These are phyloP conservation scores for Chouioia cunea DNA, from an alignment of 2,888 invertebrate genomes.

Conservation along the genomic window DNA sequence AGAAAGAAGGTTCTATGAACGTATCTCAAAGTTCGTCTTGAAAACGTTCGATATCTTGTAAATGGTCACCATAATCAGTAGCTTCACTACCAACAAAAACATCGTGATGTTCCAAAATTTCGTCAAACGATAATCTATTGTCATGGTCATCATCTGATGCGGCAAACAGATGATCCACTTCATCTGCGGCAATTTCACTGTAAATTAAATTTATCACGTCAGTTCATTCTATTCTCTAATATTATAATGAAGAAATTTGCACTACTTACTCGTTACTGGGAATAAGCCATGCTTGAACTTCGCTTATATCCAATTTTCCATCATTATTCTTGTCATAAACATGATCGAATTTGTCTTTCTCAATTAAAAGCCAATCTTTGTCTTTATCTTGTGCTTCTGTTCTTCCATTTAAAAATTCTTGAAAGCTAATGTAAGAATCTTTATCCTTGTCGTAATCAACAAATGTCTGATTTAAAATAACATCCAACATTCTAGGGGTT, in stretches of 20 bases:
- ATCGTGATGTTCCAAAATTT: slow-evolving; percentile 87
- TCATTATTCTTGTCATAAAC: slow-evolving; percentile 89
- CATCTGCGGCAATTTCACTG: slow-evolving; percentile 89
- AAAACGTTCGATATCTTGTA: slow-evolving; percentile 83
- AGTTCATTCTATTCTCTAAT: neutral
- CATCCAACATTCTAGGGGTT: slow-evolving; percentile 86
- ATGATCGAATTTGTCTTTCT: slow-evolving; percentile 87
- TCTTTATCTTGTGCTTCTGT: slow-evolving; percentile 78
- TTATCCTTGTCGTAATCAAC: slow-evolving; percentile 86
- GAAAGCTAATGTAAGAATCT: slow-evolving; percentile 88
- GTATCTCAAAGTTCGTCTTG: slow-evolving; percentile 80
- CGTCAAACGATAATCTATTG: slow-evolving; percentile 81
- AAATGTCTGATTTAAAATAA: slow-evolving; percentile 85
- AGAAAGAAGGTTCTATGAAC: slow-evolving; percentile 58
- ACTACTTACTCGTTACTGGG: slow-evolving; percentile 86
- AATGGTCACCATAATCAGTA: slow-evolving; percentile 88
- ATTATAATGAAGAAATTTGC: neutral
- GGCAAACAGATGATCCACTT: slow-evolving; percentile 90
- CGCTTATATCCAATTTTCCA: slow-evolving; percentile 81
- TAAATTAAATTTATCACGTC: slow-evolving; percentile 49
- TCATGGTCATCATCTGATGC: slow-evolving; percentile 89
- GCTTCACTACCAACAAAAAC: slow-evolving; percentile 94
- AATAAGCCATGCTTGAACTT: slow-evolving; percentile 90
- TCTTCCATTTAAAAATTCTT: slow-evolving; percentile 84
- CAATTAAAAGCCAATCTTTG: slow-evolving; percentile 79